phyloP scores from a whole-genome alignment of 2,113 vertebrate species.

The Phylloscopus trochiloides region DNA sequence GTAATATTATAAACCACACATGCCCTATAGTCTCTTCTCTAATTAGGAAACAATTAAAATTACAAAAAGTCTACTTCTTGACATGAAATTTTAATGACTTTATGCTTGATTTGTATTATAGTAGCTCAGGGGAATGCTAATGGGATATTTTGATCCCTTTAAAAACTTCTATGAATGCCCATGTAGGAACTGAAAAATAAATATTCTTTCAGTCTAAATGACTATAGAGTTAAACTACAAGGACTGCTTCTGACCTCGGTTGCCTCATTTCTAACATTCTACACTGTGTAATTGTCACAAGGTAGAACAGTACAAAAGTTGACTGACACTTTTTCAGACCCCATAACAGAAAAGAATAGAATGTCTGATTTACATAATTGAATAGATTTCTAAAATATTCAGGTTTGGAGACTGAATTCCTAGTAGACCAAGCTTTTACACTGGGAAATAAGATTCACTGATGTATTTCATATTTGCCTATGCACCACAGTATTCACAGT shows the following conservation, averaged over 20 bases:
- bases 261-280: neutral
- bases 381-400: neutral
- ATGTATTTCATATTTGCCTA: neutral
- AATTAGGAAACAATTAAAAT: conserved; percentile 35
- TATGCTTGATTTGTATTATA: neutral
- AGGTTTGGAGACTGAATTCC: neutral
- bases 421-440: neutral
- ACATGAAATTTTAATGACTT: neutral
- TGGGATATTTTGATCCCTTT: neutral
- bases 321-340: neutral
- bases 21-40: conserved; percentile 39
- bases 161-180: neutral
- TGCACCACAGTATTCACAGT: neutral
- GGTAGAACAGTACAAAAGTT: neutral
- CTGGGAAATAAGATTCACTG: neutral
- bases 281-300: neutral
- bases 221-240: neutral
- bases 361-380: neutral
- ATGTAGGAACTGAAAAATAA: neutral
- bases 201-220: neutral
- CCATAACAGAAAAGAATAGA: neutral
- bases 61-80: neutral
- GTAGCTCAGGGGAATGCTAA: neutral
- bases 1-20: conserved; percentile 37
- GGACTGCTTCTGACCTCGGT: neutral